Base-by-base conservation (phyloP, 37 sponge, comb jelly and placozoan genomes). In the Amphimedon queenslandica region DNA sequence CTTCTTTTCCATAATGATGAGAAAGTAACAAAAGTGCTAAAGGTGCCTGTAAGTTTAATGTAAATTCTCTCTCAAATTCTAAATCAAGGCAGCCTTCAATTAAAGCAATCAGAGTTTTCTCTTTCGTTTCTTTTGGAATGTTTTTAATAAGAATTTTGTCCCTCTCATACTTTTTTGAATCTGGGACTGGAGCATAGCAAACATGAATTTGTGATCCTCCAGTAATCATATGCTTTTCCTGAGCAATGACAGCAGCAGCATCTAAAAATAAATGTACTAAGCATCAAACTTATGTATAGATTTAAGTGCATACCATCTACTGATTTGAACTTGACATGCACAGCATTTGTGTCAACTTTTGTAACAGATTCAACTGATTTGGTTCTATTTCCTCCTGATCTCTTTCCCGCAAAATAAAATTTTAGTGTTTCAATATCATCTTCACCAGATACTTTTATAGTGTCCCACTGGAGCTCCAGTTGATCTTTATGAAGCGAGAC, bases 301-400 rank as follows among this genome's bases (percentile, higher is more conserved):
- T n/a, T n/a, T n/a, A n/a, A n/a, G n/a, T 13, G 6, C 39, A 5
- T 70, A 39, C 47, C 47, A 20, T 70, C 70, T 42, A 6, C 18
- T 40, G 70, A 70, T 37, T 29, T 23, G 33, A 79, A 70, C 21
- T 41, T 57, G 28, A 79, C 64, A 70, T 58, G 69, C 25, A 37
- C 55, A 42, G 31, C 57, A 37, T 63, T 71, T 29, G 40, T 23
- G 5, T 40, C 63, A 23, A 70, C 31, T 16, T 57, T 61, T 27
- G 2, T 70, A 64, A 55, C 38, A 11, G 5, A 60, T 25, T 67
- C 35, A 23, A 40, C 64, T 37, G 56, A 61, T 38, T 27, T 27
- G 2, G 39, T 71, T n/a, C 35, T 30, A 16, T 10, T 30, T 29
- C 71, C 71, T 28, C 80, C 80, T 31, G 80, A 79, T 37, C 69